A percentile compares a stretch with the other conserved stretches of the same genome.
Conservation (phyloP, 2,113 vertebrate genomes). For the Cinclus cinclus region DNA sequence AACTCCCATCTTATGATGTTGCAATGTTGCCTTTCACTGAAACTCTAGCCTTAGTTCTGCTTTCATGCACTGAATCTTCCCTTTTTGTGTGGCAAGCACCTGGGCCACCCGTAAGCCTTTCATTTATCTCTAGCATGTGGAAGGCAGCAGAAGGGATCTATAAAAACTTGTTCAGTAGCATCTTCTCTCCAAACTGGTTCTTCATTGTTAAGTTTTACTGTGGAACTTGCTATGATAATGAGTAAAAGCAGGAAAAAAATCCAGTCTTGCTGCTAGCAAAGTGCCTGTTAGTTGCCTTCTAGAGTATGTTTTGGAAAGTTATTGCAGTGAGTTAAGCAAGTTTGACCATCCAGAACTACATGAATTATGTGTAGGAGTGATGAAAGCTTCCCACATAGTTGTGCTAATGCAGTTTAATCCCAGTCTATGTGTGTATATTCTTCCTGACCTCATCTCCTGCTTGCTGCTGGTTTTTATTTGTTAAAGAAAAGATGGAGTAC, state of each 20-base stretch:
- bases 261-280: not conserved
- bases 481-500: not conserved
- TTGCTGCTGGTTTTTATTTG: not conserved
- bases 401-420: not conserved
- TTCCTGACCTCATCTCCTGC: not conserved
- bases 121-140: not conserved
- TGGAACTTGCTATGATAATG: slow-evolving; percentile 17
- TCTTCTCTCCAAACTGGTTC: not conserved
- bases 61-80: not conserved
- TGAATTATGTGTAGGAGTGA: not conserved
- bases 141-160: not conserved
- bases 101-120: not conserved
- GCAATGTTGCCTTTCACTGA: not conserved
- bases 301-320: not conserved
- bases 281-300: not conserved
- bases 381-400: not conserved
- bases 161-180: not conserved
- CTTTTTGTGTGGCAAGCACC: not conserved
- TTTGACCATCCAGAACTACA: not conserved
- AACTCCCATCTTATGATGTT: not conserved
- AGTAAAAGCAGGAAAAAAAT: not conserved
- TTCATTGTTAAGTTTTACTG: not conserved
- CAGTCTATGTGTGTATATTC: not conserved
- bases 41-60: not conserved
- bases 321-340: not conserved